Base-by-base conservation (phyloP, 2,113 vertebrate species). In the Seriola quinqueradiata region DNA sequence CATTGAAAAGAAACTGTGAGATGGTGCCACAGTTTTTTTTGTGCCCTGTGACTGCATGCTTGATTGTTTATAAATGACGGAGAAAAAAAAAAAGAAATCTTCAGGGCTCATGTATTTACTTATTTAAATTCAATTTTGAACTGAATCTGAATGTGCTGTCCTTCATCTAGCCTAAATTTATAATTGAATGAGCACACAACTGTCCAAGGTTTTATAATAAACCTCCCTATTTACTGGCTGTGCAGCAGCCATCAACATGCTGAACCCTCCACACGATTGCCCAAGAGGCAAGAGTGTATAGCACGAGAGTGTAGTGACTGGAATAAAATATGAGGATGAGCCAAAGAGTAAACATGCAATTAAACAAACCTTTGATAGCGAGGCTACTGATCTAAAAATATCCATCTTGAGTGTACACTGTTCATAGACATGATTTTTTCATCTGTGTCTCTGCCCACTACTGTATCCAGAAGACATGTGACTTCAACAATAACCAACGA, bases 351-450 rank as follows among this genome's bases (percentile, higher is more conserved):
- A 58, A 55, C 60, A 54, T 23, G 59, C n/a, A 78, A 25, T 70
- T 54, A 61, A 40, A 66, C 9, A 55, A 55, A 60, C 28, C 46
- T 83, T 55, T 46, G 12, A 32, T 55, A 13, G 25, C n/a, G 48
- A 50, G 21, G 13, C 19, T 36, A 5, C 17, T 1, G 3, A 32
- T 82, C 38, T 72, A 71, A 71, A 77, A 59, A 73, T 61, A 67
- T 42, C n/a, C 3, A 42, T 71, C n/a, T 44, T 21, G 8, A 68
- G 4, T 28, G 21, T 25, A 4, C 52, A 8, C 4, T 25, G 52
- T 50, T 72, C 25, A 32, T 10, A 54, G 28, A 65, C 25, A 66
- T 36, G 25, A 17, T 70, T 65, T 32, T 23, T 13, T 40, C 73
- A 58, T 50, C 48, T 19, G 4, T 61, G 16, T 25, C 5, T 13